Conservation (phyloP, 2,888 invertebrate species). For the Dynastes grantii region DNA sequence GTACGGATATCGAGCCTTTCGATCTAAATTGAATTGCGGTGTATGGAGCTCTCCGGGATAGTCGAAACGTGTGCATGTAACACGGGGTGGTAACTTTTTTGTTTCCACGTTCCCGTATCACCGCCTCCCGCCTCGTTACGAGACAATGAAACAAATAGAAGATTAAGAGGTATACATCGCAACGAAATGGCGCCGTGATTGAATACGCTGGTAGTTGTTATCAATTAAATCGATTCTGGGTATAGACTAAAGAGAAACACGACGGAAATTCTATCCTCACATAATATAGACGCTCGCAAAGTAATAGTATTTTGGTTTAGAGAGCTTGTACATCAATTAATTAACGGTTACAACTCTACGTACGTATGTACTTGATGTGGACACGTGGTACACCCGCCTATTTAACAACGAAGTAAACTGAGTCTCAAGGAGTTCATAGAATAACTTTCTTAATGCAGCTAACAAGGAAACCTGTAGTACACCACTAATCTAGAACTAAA, state of each 20-base stretch:
- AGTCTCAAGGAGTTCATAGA: too few relatives aligned
- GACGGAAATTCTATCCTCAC: too few relatives aligned
- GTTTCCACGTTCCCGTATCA: background rate
- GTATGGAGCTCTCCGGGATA: background rate
- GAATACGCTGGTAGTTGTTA: background rate
- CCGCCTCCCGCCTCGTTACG: background rate
- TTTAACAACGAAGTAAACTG: too few relatives aligned
- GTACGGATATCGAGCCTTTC: constrained; percentile 16
- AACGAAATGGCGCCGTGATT: background rate
- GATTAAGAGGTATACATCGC: background rate
- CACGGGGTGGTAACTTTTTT: background rate
- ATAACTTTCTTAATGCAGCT: too few relatives aligned
- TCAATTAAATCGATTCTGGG: background rate
- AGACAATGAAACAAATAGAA: background rate
- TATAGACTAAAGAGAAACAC: background rate
- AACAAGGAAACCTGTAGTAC: too few relatives aligned
- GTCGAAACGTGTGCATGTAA: background rate
- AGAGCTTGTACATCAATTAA: too few relatives aligned
- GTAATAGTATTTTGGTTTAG: too few relatives aligned
- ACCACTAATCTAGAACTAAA: too few relatives aligned
- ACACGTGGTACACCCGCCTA: too few relatives aligned
- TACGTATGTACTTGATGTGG: too few relatives aligned
- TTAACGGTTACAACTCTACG: too few relatives aligned
- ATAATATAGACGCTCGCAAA: too few relatives aligned
- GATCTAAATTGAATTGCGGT: constrained; percentile 27